Conservation (phyloP, 2,113 vertebrate genomes). For the Mungos mungo region DNA sequence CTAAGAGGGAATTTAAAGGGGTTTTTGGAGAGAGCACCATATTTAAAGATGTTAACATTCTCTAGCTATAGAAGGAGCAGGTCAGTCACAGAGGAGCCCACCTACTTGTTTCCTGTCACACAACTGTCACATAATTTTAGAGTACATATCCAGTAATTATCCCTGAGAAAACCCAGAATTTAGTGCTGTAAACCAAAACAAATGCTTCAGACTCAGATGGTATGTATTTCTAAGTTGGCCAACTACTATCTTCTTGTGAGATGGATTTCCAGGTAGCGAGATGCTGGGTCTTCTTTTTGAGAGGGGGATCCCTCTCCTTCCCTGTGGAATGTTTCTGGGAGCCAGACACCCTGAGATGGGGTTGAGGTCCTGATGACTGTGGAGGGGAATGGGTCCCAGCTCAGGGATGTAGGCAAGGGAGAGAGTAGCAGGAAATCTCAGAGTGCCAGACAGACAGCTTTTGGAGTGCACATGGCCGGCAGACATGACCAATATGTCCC, state of each 20-base stretch:
- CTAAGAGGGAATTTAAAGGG: not conserved
- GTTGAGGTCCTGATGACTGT: not conserved
- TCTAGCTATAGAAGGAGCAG: not conserved
- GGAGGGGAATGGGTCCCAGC: not conserved
- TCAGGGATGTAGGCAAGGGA: not conserved
- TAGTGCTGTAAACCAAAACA: not conserved
- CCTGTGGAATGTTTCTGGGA: not conserved
- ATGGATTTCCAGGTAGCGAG: not conserved
- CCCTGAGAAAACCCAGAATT: not conserved
- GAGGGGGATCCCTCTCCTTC: not conserved
- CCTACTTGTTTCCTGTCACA: not conserved
- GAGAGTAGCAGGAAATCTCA: not conserved
- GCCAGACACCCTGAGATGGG: not conserved
- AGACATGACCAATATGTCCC: not conserved
- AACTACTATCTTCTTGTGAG: not conserved
- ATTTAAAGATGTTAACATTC: not conserved
- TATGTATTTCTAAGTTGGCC: not conserved
- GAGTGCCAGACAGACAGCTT: not conserved
- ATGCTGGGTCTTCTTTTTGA: not conserved
- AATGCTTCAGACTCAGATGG: not conserved
- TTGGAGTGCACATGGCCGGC: not conserved
- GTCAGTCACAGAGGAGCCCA: not conserved
- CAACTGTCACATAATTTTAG: not conserved
- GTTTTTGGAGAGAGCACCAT: not conserved
- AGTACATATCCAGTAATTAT: not conserved